A percentile compares a stretch with the other conserved stretches of the same genome.
Conservation (phyloP, 1,140 invertebrate genomes). For the Dolichoris vasculosae region DNA sequence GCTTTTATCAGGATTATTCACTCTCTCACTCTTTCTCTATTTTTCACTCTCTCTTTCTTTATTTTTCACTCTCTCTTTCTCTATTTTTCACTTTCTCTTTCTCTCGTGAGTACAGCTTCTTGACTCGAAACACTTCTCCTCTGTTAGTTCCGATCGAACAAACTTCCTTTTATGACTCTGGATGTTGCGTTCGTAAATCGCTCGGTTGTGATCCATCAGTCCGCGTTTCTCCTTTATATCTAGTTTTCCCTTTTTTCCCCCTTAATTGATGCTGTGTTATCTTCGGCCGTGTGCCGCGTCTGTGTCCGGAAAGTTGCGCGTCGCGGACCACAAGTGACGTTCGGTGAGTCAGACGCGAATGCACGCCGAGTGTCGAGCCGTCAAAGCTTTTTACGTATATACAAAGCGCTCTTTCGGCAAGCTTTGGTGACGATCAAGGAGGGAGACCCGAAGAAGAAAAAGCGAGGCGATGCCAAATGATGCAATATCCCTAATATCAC, state of each 20-base stretch:
- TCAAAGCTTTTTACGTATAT: slow-evolving; percentile 59
- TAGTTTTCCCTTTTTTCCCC: not conserved
- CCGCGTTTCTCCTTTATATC: not conserved
- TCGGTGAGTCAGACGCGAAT: slow-evolving; percentile 26
- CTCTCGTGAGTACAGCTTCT: not conserved
- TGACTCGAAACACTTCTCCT: not conserved
- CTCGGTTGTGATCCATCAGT: not conserved
- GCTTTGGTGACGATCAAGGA: slow-evolving; percentile 44
- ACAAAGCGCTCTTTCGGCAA: slow-evolving; percentile 60
- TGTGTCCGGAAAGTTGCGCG: not conserved
- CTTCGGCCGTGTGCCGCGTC: not conserved
- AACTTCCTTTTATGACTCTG: not conserved
- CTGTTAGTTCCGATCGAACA: not conserved
- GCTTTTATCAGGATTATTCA: not conserved
- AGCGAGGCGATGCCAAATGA: not conserved
- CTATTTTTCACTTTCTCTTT: not conserved
- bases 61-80: not conserved
- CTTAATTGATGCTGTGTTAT: slow-evolving; percentile 26
- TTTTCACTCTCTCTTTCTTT: not conserved
- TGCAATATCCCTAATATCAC: not conserved
- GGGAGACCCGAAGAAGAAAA: slow-evolving; percentile 1
- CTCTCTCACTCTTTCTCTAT: not conserved
- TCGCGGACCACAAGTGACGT: slow-evolving; percentile 30
- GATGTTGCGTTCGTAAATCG: not conserved
- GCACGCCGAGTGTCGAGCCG: slow-evolving; percentile 52